These are phyloP conservation scores for Arnoldichthys spilopterus DNA, from an alignment of 2,797 vertebrate genomes.

Conservation along the genomic window DNA sequence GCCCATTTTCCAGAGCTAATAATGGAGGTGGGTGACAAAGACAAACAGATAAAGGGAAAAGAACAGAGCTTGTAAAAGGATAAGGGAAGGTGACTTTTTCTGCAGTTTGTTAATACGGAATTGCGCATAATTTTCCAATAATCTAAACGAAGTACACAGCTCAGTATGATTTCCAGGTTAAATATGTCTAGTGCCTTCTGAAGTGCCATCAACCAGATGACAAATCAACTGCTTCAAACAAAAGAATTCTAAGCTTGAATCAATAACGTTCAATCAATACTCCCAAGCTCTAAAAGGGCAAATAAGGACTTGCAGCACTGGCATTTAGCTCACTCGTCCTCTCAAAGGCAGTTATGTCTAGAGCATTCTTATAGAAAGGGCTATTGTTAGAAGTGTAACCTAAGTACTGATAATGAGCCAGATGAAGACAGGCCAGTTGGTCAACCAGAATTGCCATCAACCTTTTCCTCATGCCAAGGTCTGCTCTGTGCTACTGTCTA, in stretches of 20 bases:
- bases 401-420: constrained; percentile 34
- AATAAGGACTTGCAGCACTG: not conserved
- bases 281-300: not conserved
- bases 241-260: not conserved
- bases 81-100: not conserved
- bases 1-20: constrained; percentile 40
- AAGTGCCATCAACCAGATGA: not conserved
- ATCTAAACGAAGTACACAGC: not conserved
- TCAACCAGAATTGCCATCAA: constrained; percentile 11
- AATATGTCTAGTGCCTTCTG: not conserved
- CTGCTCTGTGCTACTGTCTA: not conserved
- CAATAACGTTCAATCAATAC: constrained; percentile 1
- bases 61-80: not conserved
- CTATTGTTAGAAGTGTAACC: constrained; percentile 37
- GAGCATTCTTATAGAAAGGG: constrained; percentile 5
- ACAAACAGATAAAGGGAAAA: constrained; percentile 30
- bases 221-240: not conserved
- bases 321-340: not conserved
- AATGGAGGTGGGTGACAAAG: constrained; percentile 35
- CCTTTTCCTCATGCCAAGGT: not conserved
- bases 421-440: constrained; percentile 11
- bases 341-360: not conserved
- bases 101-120: too few relatives aligned
- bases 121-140: not conserved
- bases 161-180: not conserved